Evolutionary conservation across 2,113 vertebrate genomes (phyloP).

Genomic region (Ptilorrhoa leucosticta): DNA sequence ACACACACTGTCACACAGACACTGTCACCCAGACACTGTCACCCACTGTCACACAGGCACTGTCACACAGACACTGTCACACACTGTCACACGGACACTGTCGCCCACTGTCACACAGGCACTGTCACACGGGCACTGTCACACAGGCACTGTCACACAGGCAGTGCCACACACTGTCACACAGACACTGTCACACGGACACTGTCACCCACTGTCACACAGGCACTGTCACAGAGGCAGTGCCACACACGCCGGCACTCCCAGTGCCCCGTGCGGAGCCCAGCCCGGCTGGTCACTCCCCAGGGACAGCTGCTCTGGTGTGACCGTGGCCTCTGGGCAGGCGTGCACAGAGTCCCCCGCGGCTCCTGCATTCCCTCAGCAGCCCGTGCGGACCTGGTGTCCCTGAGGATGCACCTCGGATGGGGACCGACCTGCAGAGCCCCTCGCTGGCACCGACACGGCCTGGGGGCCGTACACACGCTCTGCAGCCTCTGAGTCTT

Average conservation of each 20-base stretch:
- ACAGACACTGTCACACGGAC: too few relatives aligned
- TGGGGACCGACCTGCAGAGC: neutral
- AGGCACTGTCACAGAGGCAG: fast-evolving
- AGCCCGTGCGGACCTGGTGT: fast-evolving
- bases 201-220: too few relatives aligned
- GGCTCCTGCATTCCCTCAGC: neutral
- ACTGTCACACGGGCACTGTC: too few relatives aligned
- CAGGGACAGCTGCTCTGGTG: fast-evolving
- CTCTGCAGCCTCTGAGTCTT: fast-evolving
- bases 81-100: fast-evolving
- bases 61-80: fast-evolving
- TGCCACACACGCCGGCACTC: fast-evolving
- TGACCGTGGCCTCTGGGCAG: neutral
- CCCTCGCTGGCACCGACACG: fast-evolving
- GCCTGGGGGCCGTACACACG: fast-evolving
- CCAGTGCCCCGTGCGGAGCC: fast-evolving
- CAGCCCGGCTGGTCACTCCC: neutral
- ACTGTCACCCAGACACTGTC: too few relatives aligned
- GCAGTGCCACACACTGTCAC: fast-evolving
- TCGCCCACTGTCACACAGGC: fast-evolving
- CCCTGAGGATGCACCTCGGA: fast-evolving
- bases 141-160: too few relatives aligned
- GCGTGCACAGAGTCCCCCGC: neutral
- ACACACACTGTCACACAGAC: fast-evolving
- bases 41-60: too few relatives aligned